A percentile compares a stretch with the other conserved stretches of the same genome.
phyloP scores from a whole-genome alignment of 2,113 vertebrate species.

The Carassius carassius region DNA sequence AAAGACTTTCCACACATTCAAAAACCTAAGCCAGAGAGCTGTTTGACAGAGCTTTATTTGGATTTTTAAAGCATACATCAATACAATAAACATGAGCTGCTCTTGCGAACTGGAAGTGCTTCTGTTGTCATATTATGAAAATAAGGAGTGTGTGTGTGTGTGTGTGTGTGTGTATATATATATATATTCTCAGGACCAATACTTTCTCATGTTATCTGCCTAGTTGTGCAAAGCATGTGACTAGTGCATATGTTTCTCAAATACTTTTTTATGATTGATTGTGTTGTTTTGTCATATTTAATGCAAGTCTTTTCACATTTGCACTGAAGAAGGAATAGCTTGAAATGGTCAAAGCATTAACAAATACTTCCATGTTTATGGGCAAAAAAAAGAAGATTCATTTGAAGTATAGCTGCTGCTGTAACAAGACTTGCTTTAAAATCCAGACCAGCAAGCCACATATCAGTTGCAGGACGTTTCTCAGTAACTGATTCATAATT shows the following conservation, averaged over 20 bases:
- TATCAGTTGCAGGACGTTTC: background rate
- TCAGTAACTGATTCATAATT: background rate
- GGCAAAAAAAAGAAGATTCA: background rate
- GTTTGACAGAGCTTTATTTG: constrained; percentile 21
- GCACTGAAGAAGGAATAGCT: background rate
- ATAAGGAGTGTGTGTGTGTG: background rate
- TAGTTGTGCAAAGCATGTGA: background rate
- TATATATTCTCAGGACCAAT: background rate
- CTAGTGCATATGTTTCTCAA: background rate
- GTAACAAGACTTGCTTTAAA: background rate
- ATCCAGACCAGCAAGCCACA: background rate
- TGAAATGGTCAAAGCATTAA: background rate
- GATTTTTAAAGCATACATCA: background rate
- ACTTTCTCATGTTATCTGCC: background rate
- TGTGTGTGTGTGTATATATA: background rate
- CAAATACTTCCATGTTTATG: background rate
- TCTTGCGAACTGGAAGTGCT: background rate
- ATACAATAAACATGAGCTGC: background rate
- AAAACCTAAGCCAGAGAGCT: background rate
- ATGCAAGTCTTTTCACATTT: background rate
- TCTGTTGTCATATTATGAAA: background rate
- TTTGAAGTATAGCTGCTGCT: background rate
- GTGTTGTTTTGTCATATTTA: background rate
- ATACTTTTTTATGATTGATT: background rate
- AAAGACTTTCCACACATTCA: background rate